Evolutionary conservation across 2,113 vertebrate genomes (phyloP), one percentile per base, ranked within the genome.

Genomic region (Lathamus discolor): DNA sequence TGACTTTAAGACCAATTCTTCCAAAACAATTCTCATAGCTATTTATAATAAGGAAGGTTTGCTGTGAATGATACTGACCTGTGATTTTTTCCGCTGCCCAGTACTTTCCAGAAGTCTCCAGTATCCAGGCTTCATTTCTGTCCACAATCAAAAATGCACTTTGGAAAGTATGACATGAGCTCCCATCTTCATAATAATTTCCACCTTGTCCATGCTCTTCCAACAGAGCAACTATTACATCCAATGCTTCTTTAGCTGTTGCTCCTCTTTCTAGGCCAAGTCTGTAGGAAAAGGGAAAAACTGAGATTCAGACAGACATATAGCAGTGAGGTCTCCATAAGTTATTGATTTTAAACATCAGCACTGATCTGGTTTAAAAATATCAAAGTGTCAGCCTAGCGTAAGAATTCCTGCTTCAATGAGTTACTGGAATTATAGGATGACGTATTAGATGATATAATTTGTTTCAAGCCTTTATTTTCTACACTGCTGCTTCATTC

Each of bases 1-100:
- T 43, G 8, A 88, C 54, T 92, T 52, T n/a, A 78, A 59, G 46
- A 70, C 4, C 29, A 82, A 24, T 52, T 77, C 23, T 68, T 90
- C 48, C 17, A 48, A 62, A 11, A 48, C 14, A 83, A 66, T 31
- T 43, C 29, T 82, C 46, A 43, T n/a, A 88, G 54, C 12, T 78
- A 24, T 25, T 75, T 41, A 54, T 39, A 69, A 10, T 11, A 23
- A 28, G 23, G 35, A 17, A 88, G 11, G 46, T n/a, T 78, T 96
- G 22, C 28, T 76, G 37, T 20, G 15, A 93, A 31, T 29, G 24
- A 41, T 29, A 66, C 98, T 83, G 83, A 98, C 98, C 98, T 97
- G 98, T 98, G 79, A 98, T 94, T 94, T 95, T 98, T 95, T 98
- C 97, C 9, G 98, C 98, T 81, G 98, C 98, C 98, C 98, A 98